phyloP scores from a whole-genome alignment of 2,113 vertebrate species.

The Corythornis madagascariensis region DNA sequence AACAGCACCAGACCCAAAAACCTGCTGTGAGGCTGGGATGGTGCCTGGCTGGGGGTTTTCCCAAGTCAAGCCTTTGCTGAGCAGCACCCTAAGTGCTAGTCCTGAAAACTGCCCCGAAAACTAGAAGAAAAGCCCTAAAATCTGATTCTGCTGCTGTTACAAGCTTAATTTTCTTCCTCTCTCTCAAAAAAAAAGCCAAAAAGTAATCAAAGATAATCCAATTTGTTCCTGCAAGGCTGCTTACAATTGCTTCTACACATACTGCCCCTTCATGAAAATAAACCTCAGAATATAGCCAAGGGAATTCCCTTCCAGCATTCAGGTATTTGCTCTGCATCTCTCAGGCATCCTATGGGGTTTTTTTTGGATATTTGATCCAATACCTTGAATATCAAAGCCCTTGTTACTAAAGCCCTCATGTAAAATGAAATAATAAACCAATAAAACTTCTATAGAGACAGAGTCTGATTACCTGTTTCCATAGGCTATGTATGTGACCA shows the following conservation, averaged over 20 bases:
- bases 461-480: slow-evolving; percentile 40
- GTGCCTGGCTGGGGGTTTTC: not conserved
- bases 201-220: not conserved
- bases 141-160: not conserved
- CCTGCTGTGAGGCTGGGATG: not conserved
- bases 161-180: not conserved
- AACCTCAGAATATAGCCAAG: not conserved
- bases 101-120: not conserved
- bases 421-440: not conserved
- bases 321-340: slow-evolving; percentile 19
- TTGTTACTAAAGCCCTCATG: slow-evolving; percentile 1
- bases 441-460: not conserved
- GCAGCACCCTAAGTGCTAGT: not conserved
- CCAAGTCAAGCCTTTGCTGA: not conserved
- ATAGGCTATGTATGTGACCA: not conserved
- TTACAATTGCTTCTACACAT: not conserved
- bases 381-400: slow-evolving; percentile 32
- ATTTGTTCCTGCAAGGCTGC: not conserved
- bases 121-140: not conserved
- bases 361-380: slow-evolving; percentile 8
- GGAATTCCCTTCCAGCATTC: not conserved
- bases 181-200: not conserved
- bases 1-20: not conserved
- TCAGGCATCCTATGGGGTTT: not conserved
- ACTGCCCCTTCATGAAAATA: not conserved